These are phyloP conservation scores for Alviniconcha strummeri DNA, from an alignment of 2,888 invertebrate species.

Conservation along the genomic window DNA sequence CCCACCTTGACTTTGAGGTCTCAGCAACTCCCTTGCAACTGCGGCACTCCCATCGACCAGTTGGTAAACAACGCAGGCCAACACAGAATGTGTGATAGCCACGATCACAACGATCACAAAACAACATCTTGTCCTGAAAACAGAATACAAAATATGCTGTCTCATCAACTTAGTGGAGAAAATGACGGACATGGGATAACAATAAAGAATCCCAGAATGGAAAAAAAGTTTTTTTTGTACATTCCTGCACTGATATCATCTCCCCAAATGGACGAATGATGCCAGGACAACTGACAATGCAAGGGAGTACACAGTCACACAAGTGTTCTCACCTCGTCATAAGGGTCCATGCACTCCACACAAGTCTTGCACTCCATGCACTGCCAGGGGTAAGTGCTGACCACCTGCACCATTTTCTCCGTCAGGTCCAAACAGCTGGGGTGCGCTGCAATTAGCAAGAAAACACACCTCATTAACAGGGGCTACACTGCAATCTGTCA, in stretches of 20 bases:
- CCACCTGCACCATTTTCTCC: conserved; percentile 87
- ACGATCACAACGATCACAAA: conserved; percentile 94
- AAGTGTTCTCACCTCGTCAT: conserved; percentile 79
- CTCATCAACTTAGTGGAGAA: no score
- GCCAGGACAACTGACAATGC: no score
- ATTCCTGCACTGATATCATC: no score
- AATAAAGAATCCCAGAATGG: no score
- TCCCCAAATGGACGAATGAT: no score
- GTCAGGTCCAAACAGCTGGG: conserved; percentile 91
- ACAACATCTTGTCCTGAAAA: conserved; percentile 87
- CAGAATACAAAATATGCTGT: background rate
- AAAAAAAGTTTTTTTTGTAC: no score
- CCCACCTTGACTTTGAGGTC: conserved; percentile 19
- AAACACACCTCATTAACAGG: background rate
- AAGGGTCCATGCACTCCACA: conserved; percentile 86
- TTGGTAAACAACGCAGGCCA: conserved; percentile 85
- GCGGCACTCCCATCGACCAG: conserved; percentile 90
- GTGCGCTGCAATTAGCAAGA: conserved; percentile 76
- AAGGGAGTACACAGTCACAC: background rate
- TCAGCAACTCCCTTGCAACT: conserved; percentile 63
- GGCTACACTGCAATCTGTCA: no score
- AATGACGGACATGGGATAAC: no score
- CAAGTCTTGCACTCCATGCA: conserved; percentile 95
- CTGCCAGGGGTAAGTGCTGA: conserved; percentile 90
- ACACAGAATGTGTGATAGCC: conserved; percentile 96